Evolutionary conservation across 2,888 invertebrate genomes (phyloP), one percentile per base, ranked within the genome.

Genomic region (Didymodactylos carnosus): DNA sequence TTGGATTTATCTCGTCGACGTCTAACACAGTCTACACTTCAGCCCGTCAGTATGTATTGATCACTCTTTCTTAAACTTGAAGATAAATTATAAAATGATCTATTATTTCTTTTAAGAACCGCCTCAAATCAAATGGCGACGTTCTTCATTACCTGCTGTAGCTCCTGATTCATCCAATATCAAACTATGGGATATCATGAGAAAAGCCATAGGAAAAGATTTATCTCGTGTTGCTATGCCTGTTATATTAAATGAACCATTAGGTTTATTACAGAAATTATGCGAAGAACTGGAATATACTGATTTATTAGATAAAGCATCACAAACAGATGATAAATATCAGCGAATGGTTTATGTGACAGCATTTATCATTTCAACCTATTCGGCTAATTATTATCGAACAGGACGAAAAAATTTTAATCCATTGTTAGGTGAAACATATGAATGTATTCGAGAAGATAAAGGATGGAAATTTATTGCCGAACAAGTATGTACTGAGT

Each of bases 131-230:
- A 27, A 62, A 62, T 62, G 62, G 62, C 62, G 90, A 0, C 86
- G 91, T 76, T 88, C 88, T 6, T 86, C 87, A 49, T 86, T 91
- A 73, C 90, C 91, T 0, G 86, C 87, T 46, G 86, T 89, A 0
- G 86, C 89, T 27, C 89, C 90, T 23, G 82, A 83, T 76, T 75
- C 77, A 0, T 90, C 90, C 76, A 90, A 90, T 39, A 87, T 91
- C 72, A 89, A 88, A 25, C 84, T 83, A 69, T 82, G 82, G 81
- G 80, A 80, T 70, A 75, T 77, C n/a, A 29, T 90, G n/a, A 90
- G 90, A 88, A 89, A 90, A 84, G 91, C 91, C 82, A 91, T 91
- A 72, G 91, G 91, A 77, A 91, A 91, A 83, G 91, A 91, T 83
- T 85, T 91, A 75, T 89, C 89, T 27, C 90, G 90, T 84, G 88